Conservation (phyloP, 2,888 invertebrate genomes). For the Brassicogethes aeneus region DNA sequence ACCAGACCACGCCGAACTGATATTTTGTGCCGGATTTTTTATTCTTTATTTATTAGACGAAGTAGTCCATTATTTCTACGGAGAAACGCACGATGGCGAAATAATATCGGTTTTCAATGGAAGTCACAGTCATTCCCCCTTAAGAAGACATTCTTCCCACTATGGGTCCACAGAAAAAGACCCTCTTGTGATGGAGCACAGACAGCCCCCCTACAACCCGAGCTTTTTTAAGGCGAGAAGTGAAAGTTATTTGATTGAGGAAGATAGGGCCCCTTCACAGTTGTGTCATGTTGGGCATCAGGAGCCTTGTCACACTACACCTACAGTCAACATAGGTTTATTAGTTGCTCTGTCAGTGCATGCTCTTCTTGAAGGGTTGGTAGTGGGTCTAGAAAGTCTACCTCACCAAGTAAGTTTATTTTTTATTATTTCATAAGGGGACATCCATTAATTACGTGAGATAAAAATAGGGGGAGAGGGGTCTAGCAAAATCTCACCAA, state of each 20-base stretch:
- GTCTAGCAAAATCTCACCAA: too few relatives aligned
- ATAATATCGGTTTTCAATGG: background rate
- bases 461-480: too few relatives aligned
- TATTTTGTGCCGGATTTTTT: constrained; percentile 62
- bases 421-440: too few relatives aligned
- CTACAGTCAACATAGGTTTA: constrained; percentile 56
- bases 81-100: constrained; percentile 35
- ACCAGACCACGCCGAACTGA: constrained; percentile 50
- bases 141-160: constrained; percentile 15
- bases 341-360: constrained; percentile 69
- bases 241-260: constrained; percentile 19
- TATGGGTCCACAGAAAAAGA: constrained; percentile 17
- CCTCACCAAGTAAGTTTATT: constrained; percentile 48
- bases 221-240: constrained; percentile 22
- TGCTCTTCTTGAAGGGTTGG: constrained; percentile 70
- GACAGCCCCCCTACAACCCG: constrained; percentile 25
- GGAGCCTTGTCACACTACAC: constrained; percentile 54
- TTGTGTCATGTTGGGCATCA: constrained; percentile 59
- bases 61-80: constrained; percentile 57
- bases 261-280: constrained; percentile 30
- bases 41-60: constrained; percentile 65
- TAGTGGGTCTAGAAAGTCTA: constrained; percentile 66
- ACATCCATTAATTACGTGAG: too few relatives aligned
- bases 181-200: constrained; percentile 8
- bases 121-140: constrained; percentile 4